Evolutionary conservation across 2,113 vertebrate species (phyloP), one percentile per base, ranked within the genome.

Genomic region (Thymallus thymallus): DNA sequence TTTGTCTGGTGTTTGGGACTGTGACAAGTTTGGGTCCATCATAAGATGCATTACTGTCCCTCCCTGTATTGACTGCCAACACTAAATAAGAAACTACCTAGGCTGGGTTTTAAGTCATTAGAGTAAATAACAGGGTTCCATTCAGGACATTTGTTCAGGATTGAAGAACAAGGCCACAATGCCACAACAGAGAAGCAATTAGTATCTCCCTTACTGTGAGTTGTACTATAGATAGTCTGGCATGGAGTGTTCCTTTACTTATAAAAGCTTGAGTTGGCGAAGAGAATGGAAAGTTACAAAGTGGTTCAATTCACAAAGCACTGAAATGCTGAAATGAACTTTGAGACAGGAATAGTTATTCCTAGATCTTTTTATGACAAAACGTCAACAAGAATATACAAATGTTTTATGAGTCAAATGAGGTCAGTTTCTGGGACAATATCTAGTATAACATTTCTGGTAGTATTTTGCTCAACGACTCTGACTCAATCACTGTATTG

Each of bases 141-240:
- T 23, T 88, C 41, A 65, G 14, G 60, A 32, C 68, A 68, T 84
- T 72, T 6, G 24, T 62, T 82, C 20, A 64, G 24, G 60, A 65
- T 82, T 88, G 76, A 82, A 60, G 56, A 76, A n/a, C 51, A 20
- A 48, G 45, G 80, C 75, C 29, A 70, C 78, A 3, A 48, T 22
- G 56, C 76, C 75, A 76, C 78, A 66, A 78, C 48, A 77, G 7
- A n/a, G 68, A 82, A 80, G 83, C 64, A 75, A 69, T 63, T 26
- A 1, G 3, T 51, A 80, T 60, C 72, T 72, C 51, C 51, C 61
- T 70, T 66, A 7, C 66, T 22, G 12, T 24, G 63, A 74, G 20
- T 65, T 64, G 69, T 64, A 20, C 65, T 80, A 72, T 69, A 82
- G 24, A 78, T 74, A 72, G 71, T 75, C 76, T 70, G 7, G 75